A percentile compares a stretch with the other conserved stretches of the same genome.
Evolutionary conservation across 2,888 invertebrate species (phyloP).

Genomic region (Mimachlamys varia): DNA sequence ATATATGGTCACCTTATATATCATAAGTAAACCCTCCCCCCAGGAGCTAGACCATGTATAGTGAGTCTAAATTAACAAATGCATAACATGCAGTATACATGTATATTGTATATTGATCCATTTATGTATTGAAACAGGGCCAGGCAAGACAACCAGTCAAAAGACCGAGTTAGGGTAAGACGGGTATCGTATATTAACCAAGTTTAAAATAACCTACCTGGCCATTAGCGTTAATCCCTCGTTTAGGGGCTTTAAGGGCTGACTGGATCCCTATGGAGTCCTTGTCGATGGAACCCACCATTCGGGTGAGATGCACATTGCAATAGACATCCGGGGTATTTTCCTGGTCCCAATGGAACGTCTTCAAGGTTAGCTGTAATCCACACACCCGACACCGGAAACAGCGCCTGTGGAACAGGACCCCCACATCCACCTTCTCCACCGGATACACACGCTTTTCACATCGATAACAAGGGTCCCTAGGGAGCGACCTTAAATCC

Average conservation of each 20-base stretch:
- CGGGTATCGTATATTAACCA: background rate
- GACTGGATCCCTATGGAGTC: conserved; percentile 84
- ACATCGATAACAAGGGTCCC: conserved; percentile 89
- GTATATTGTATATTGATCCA: too few species aligned
- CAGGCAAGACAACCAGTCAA: background rate
- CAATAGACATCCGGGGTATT: conserved; percentile 80
- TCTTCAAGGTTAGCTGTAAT: conserved; percentile 77
- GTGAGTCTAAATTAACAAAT: too few species aligned
- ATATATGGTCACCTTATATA: too few species aligned
- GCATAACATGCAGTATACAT: too few species aligned
- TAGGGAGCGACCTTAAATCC: conserved; percentile 62
- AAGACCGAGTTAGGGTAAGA: background rate
- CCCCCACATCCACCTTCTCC: conserved; percentile 90
- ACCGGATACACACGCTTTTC: conserved; percentile 97
- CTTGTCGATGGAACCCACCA: conserved; percentile 82
- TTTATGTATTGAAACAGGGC: too few species aligned
- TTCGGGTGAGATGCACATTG: conserved; percentile 74
- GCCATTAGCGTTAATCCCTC: conserved; percentile 63
- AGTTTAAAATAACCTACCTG: conserved; percentile 62
- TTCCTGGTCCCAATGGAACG: conserved; percentile 78
- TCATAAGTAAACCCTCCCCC: too few species aligned
- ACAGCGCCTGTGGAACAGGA: conserved; percentile 98
- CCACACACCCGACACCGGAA: conserved; percentile 98
- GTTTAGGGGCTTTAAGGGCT: conserved; percentile 74
- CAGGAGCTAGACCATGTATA: too few species aligned